A percentile compares a stretch with the other conserved stretches of the same genome.
Evolutionary conservation across 1,140 invertebrate species (phyloP).

Genomic region (Steinernema khuongi): DNA sequence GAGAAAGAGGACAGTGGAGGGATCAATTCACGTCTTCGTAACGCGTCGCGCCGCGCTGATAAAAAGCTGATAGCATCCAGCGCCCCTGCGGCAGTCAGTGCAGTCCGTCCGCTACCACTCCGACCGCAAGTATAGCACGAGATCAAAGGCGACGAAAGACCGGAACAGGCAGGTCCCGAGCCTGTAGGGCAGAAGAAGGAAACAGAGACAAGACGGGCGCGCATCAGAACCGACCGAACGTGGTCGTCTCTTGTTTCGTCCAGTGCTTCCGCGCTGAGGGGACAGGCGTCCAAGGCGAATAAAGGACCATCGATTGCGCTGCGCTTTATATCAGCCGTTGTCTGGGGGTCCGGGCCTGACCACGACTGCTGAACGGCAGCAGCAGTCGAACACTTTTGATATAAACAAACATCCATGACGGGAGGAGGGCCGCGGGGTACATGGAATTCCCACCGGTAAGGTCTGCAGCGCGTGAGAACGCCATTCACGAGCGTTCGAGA

Average conservation of each 20-base stretch:
- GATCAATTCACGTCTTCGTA: not conserved
- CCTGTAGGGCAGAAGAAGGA: not conserved
- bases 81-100: conserved; percentile 3
- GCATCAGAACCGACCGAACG: not conserved
- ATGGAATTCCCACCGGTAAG: too few relatives aligned
- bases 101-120: not conserved
- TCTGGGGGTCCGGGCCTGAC: not conserved
- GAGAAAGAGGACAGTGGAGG: not conserved
- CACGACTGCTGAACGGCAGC: not conserved
- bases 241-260: not conserved
- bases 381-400: not conserved
- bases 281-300: not conserved
- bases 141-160: not conserved
- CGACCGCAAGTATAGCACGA: conserved; percentile 9
- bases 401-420: not conserved
- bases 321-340: not conserved
- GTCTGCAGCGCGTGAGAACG: too few relatives aligned
- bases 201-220: not conserved
- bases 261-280: not conserved
- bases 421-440: too few relatives aligned
- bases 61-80: conserved; percentile 12
- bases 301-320: not conserved
- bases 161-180: not conserved
- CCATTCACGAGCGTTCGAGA: too few relatives aligned
- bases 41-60: not conserved